phyloP scores from a whole-genome alignment of 2,888 invertebrate species.

The Phaedon cochleariae region DNA sequence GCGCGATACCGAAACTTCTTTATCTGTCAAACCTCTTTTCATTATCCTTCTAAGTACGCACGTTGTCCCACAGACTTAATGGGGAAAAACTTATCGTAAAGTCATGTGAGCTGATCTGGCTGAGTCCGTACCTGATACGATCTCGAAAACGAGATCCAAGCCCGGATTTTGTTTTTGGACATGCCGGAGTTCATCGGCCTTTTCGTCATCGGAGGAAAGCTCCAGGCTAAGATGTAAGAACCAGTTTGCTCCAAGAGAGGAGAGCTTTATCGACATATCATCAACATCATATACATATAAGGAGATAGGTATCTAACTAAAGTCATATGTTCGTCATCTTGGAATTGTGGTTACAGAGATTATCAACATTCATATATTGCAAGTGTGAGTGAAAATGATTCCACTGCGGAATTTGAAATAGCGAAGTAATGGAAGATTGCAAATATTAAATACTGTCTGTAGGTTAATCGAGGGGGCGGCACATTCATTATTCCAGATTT shows the following conservation, averaged over 20 bases:
- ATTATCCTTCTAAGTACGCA: no score
- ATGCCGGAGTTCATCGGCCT: slow-evolving; percentile 48
- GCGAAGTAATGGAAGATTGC: no score
- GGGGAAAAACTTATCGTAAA: no score
- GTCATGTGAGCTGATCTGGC: neutral
- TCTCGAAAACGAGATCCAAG: slow-evolving; percentile 18
- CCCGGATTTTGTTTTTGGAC: slow-evolving; percentile 45
- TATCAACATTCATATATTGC: neutral
- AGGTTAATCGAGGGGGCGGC: no score
- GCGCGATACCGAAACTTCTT: no score
- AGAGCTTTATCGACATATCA: slow-evolving; percentile 48
- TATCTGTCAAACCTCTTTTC: no score
- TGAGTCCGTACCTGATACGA: neutral
- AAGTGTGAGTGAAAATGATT: neutral
- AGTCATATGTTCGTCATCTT: neutral
- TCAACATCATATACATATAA: slow-evolving; percentile 30
- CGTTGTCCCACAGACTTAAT: no score
- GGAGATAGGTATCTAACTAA: no score
- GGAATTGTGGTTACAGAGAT: neutral
- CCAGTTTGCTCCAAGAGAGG: slow-evolving; percentile 53
- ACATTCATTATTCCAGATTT: no score
- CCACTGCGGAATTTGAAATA: no score
- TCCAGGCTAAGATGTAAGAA: slow-evolving; percentile 54
- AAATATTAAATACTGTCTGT: no score
- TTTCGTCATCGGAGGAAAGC: slow-evolving; percentile 49